Evolutionary conservation across 2,113 vertebrate species (phyloP).

Genomic region (Clarias magur): DNA sequence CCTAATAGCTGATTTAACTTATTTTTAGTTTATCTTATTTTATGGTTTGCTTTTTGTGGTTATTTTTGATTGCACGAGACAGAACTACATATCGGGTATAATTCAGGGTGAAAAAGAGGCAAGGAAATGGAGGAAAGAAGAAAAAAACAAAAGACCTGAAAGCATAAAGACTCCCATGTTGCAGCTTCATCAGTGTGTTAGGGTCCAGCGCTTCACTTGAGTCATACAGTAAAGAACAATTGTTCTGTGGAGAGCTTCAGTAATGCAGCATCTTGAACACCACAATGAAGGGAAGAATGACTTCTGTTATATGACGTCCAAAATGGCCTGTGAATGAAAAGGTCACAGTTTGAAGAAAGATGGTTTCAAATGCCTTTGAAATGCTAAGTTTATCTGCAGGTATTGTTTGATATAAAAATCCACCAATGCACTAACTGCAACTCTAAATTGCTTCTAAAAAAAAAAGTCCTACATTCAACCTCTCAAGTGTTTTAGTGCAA

Average conservation of each 20-base stretch:
- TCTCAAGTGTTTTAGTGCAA: conserved; percentile 26
- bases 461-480: not conserved
- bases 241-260: conserved; percentile 25
- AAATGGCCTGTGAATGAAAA: not conserved
- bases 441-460: not conserved
- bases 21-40: not conserved
- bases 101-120: conserved; percentile 39
- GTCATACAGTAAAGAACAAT: conserved; percentile 10
- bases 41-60: not conserved
- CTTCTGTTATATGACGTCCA: not conserved
- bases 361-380: not conserved
- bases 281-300: not conserved
- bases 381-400: not conserved
- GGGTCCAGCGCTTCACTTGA: conserved; percentile 25
- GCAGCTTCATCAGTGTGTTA: conserved; percentile 18
- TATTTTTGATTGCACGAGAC: conserved; percentile 7
- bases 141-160: not conserved
- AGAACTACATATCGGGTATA: conserved; percentile 17
- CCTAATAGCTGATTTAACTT: conserved; percentile 46
- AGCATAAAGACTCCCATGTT: conserved; percentile 48
- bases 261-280: conserved; percentile 21
- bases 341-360: not conserved
- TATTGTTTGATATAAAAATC: not conserved
- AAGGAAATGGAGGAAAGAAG: not conserved
- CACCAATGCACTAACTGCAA: conserved; percentile 7